Evolutionary conservation across 2,888 invertebrate species (phyloP).

Genomic region (Nephrotoma guestfalica): DNA sequence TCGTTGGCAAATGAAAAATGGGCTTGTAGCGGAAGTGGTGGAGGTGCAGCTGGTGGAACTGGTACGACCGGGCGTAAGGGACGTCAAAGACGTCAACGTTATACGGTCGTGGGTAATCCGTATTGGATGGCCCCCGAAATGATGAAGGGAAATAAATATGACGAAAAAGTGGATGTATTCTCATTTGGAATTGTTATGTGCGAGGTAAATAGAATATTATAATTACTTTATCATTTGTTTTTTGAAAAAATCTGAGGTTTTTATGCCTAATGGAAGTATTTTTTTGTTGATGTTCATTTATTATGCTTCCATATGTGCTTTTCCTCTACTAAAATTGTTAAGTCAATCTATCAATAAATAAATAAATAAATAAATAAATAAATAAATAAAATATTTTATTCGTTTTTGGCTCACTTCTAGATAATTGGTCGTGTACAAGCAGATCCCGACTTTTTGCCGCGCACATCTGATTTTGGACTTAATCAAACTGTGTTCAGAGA

Average conservation of each 20-base stretch:
- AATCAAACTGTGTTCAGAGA: constrained; percentile 75
- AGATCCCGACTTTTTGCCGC: constrained; percentile 85
- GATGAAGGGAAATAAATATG: constrained; percentile 93
- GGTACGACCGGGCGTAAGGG: constrained; percentile 40
- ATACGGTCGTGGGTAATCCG: constrained; percentile 92
- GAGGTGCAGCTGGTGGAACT: constrained; percentile 20
- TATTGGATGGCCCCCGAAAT: constrained; percentile 99
- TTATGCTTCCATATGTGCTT: too few relatives aligned
- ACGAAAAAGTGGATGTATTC: constrained; percentile 92
- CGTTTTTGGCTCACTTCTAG: constrained; percentile 30
- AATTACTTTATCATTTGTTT: too few relatives aligned
- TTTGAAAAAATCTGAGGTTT: too few relatives aligned
- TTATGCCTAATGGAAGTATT: too few relatives aligned
- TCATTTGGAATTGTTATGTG: constrained; percentile 91
- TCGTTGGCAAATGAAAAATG: constrained; percentile 29
- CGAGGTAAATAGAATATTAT: constrained; percentile 44
- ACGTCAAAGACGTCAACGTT: constrained; percentile 65
- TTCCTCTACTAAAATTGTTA: background rate
- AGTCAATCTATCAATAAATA: background rate
- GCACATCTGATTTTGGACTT: constrained; percentile 82
- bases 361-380: too few relatives aligned
- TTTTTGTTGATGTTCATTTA: too few relatives aligned
- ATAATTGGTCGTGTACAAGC: constrained; percentile 90
- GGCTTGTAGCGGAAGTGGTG: constrained; percentile 23
- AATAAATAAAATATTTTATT: background rate